These are phyloP conservation scores for Amblyjoppa proteus DNA, from an alignment of 2,888 invertebrate species.

Conservation along the genomic window DNA sequence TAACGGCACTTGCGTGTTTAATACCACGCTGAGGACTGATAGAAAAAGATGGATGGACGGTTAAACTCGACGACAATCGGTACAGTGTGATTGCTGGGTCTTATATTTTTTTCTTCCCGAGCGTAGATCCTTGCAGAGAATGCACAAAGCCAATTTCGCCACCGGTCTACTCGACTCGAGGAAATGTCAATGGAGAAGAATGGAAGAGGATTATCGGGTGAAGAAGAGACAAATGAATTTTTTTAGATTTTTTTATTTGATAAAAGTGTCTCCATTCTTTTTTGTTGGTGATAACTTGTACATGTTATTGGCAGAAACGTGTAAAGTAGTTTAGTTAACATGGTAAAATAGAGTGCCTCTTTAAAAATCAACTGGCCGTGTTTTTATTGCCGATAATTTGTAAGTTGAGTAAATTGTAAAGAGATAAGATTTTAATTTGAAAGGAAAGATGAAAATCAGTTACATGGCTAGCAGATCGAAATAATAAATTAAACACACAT, in stretches of 20 bases:
- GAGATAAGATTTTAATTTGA: no score
- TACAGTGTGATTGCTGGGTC: constrained; percentile 3
- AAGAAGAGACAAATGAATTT: neutral
- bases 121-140: constrained; percentile 1
- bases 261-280: no score
- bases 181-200: constrained; percentile 48
- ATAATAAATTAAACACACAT: no score
- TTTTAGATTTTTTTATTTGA: neutral
- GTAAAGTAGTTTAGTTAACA: no score
- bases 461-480: no score
- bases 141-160: neutral
- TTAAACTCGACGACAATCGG: constrained; percentile 42
- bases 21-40: constrained; percentile 37
- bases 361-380: no score
- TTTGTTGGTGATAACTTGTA: no score
- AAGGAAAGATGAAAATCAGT: no score
- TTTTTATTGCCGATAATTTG: no score
- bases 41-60: constrained; percentile 22
- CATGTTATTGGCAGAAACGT: no score
- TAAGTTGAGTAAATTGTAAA: no score
- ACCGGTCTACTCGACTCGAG: constrained; percentile 44
- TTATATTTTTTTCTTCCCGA: neutral
- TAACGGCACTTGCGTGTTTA: constrained; percentile 56
- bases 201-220: neutral
- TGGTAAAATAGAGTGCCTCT: no score